A percentile compares a stretch with the other conserved stretches of the same genome.
Evolutionary conservation across 2,888 invertebrate genomes (phyloP).

Genomic region (Tenthredo amoena): DNA sequence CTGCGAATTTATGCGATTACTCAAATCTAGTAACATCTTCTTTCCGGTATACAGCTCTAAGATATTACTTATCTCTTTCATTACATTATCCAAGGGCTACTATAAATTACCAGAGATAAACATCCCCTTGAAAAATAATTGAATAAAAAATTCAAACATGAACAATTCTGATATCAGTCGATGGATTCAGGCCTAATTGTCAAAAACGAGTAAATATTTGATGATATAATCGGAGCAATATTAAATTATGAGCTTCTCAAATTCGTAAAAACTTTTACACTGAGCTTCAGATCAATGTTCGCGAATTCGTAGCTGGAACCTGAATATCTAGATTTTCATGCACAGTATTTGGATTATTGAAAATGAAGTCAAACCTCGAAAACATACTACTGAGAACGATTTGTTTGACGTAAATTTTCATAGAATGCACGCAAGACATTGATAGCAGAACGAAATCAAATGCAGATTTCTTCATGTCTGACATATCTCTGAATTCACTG

Average conservation of each 20-base stretch:
- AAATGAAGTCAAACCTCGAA: background rate
- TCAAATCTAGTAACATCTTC: background rate
- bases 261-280: background rate
- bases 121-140: background rate
- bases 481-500: background rate
- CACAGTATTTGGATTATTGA: background rate
- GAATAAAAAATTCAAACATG: background rate
- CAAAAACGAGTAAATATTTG: background rate
- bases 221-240: background rate
- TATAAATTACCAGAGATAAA: background rate
- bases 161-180: background rate
- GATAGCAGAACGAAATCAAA: background rate
- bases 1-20: slow-evolving; percentile 9
- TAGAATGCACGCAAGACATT: background rate
- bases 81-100: background rate
- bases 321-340: background rate
- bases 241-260: background rate
- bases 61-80: background rate
- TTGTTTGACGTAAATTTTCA: background rate
- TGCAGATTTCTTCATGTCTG: background rate
- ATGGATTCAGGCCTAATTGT: background rate
- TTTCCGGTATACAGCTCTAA: background rate
- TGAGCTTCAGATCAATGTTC: background rate
- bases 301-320: background rate
- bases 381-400: background rate